Evolutionary conservation across 2,797 vertebrate species (phyloP).

Genomic region (Brachymystax lenok): DNA sequence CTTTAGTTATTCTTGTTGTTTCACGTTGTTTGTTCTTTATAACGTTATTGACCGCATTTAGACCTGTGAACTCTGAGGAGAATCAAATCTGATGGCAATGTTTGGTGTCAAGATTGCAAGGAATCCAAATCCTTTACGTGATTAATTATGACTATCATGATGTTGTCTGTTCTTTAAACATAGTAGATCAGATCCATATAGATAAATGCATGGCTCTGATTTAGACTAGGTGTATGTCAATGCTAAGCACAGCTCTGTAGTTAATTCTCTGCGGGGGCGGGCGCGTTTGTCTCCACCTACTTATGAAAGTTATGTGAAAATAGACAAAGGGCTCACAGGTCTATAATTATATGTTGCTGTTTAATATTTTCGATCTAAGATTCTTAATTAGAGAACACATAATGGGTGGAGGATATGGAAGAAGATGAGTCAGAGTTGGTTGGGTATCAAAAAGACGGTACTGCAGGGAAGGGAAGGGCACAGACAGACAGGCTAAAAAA

Average conservation of each 20-base stretch:
- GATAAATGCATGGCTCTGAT: not conserved
- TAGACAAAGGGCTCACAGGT: slow-evolving; percentile 29
- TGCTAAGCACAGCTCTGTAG: not conserved
- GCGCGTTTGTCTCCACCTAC: slow-evolving; percentile 48
- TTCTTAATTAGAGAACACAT: slow-evolving; percentile 67
- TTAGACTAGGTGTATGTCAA: not conserved
- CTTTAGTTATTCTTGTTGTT: not conserved
- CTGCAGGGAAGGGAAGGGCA: not conserved
- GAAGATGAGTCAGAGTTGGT: slow-evolving; percentile 58
- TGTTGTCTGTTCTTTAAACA: too few species aligned
- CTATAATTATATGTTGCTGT: slow-evolving; percentile 60
- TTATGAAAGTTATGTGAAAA: slow-evolving; percentile 33
- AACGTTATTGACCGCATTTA: slow-evolving; percentile 8
- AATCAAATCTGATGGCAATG: not conserved
- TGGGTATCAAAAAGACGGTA: slow-evolving; percentile 18
- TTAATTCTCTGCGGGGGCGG: not conserved
- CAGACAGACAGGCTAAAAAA: not conserved
- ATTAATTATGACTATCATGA: too few species aligned
- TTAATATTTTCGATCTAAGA: slow-evolving; percentile 39
- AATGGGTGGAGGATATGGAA: slow-evolving; percentile 55
- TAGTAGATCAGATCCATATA: too few species aligned
- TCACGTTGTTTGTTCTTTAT: not conserved
- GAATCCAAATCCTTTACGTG: too few species aligned
- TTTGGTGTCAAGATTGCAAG: too few species aligned
- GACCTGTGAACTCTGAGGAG: not conserved